Base-by-base conservation (phyloP, 2,797 vertebrate species). In the Australoheros facetus region DNA sequence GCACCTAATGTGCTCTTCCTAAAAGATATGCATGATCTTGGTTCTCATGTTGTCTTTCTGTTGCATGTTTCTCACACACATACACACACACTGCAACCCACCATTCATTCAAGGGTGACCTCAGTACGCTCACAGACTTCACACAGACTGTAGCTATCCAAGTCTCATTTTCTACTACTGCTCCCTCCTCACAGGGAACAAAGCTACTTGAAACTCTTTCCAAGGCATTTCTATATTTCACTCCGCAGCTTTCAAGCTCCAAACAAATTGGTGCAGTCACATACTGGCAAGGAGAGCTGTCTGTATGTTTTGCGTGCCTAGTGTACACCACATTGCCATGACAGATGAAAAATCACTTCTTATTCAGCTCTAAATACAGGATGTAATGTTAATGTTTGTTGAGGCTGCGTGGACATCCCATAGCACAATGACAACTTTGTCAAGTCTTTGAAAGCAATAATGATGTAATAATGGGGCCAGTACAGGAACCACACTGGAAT, bases 1-100 rank as follows among this genome's bases (percentile, higher is more conserved):
- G 96, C 96, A 96, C 96, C 95, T 95, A 90, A 96, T 92, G 95
- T 97, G 95, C 95, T 95, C 94, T 94, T 97, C 95, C 94, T 92
- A 90, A 89, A 85, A 95, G 95, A 95, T 94, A 88, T 97, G 98
- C 97, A 98, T 98, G 98, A 82, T 82, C 87, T 84, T 12, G 71
- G 84, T 84, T 55, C 73, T 55, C 85, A 73, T 45, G 21, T 71
- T 73, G 75, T 42, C 23, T 23, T 73, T 75, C 53, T 73, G 72
- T 95, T 90, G 97, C 97, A 97, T 97, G 97, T 95, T 93, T 62
- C 76, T 91, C 23, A 19, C 92, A 92, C 91, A 37, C 37, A 37
- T 10, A 37, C 92, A 92, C 91, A 95, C 93, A 94, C 92, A 93
- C 93, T 85, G 94, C 82, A 59, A 62, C 93, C 94, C 90, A 90